A percentile compares a stretch with the other conserved stretches of the same genome.
phyloP scores from a whole-genome alignment of 2,797 vertebrate species.

The Lateolabrax maculatus region DNA sequence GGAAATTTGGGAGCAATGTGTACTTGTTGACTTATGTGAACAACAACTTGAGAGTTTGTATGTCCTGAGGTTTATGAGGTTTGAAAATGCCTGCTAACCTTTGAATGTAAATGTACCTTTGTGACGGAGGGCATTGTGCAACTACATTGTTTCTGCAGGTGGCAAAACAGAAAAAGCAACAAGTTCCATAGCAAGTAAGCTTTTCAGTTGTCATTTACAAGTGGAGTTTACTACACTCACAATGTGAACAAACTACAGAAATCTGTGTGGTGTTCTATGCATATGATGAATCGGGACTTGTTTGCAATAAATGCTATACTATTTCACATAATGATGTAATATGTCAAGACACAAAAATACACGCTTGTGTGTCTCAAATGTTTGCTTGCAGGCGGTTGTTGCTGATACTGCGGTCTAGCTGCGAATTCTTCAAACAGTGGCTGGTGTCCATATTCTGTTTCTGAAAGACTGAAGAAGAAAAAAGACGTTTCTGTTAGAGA shows the following conservation, averaged over 20 bases:
- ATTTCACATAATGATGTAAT: constrained; percentile 16
- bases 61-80: too few relatives aligned
- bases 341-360: constrained; percentile 25
- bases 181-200: not conserved
- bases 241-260: not conserved
- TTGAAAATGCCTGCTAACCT: not conserved
- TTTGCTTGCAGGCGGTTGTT: constrained; percentile 53
- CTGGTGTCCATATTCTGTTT: constrained; percentile 11
- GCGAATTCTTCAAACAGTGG: constrained; percentile 9
- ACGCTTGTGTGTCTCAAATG: constrained; percentile 25
- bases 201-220: not conserved
- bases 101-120: not conserved
- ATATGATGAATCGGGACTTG: constrained; percentile 4
- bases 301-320: constrained; percentile 11
- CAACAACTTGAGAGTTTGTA: too few relatives aligned
- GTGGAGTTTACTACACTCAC: not conserved
- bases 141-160: too few relatives aligned
- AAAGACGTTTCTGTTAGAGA: not conserved
- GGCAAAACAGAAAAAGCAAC: not conserved
- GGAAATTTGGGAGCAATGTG: not conserved
- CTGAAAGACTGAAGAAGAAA: not conserved
- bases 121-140: not conserved
- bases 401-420: constrained; percentile 31
- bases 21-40: too few relatives aligned
- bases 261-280: not conserved